These are phyloP conservation scores for Astatotilapia flaviijosephi DNA, from an alignment of 2,113 vertebrate species.

Conservation along the genomic window DNA sequence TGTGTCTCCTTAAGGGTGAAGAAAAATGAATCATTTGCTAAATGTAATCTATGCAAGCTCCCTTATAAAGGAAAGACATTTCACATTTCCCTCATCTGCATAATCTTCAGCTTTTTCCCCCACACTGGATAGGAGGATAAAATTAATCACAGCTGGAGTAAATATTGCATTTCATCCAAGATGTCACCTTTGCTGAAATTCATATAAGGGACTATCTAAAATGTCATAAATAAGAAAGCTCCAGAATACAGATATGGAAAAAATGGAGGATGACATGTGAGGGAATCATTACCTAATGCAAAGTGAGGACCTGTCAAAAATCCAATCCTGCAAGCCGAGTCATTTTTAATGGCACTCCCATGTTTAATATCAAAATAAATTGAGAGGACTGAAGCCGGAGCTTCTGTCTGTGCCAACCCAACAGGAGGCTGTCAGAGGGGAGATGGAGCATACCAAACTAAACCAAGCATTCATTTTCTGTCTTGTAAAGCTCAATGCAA, in stretches of 20 bases:
- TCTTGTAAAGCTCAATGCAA: constrained; percentile 14
- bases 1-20: not conserved
- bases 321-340: constrained; percentile 20
- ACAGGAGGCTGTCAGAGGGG: constrained; percentile 35
- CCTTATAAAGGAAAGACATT: not conserved
- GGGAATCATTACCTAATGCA: constrained; percentile 46
- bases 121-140: not conserved
- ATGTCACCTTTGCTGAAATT: not conserved
- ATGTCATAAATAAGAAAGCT: constrained; percentile 2
- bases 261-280: constrained; percentile 38
- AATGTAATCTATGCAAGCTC: not conserved
- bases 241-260: constrained; percentile 1
- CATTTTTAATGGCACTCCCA: constrained; percentile 31
- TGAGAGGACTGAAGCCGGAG: constrained; percentile 19
- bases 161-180: constrained; percentile 10
- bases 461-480: constrained; percentile 30
- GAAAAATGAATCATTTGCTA: not conserved
- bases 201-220: not conserved
- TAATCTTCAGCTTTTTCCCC: not conserved
- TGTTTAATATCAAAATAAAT: constrained; percentile 50
- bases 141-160: constrained; percentile 1
- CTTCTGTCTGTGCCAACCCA: not conserved
- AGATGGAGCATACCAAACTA: constrained; percentile 29
- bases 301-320: constrained; percentile 59
- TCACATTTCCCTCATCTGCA: not conserved